These are phyloP conservation scores for Chaetorhynchus papuensis DNA, from an alignment of 2,113 vertebrate genomes.

Conservation along the genomic window DNA sequence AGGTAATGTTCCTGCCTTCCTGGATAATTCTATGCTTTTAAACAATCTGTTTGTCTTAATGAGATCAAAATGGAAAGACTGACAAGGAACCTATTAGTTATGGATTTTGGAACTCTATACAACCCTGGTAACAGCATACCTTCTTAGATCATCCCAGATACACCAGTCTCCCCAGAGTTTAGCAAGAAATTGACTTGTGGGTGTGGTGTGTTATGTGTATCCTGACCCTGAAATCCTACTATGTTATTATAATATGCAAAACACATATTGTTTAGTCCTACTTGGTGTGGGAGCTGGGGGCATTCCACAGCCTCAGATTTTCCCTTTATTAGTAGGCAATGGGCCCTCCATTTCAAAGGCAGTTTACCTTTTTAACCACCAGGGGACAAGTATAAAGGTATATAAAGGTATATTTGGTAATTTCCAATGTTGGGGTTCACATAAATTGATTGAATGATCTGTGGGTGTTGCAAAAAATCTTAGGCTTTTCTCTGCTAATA, in stretches of 20 bases:
- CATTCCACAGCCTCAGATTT: background rate
- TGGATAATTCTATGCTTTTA: background rate
- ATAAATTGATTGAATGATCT: background rate
- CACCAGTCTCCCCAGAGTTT: accelerated
- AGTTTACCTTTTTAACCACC: background rate
- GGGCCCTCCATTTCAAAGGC: background rate
- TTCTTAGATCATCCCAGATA: background rate
- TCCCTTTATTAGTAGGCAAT: no score
- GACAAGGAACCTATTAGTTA: background rate
- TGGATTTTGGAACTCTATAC: background rate
- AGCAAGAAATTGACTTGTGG: background rate
- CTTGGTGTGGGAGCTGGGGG: no score
- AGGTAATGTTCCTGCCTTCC: background rate
- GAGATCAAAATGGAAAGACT: background rate
- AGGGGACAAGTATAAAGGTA: background rate
- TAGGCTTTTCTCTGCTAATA: background rate
- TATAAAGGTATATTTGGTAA: background rate
- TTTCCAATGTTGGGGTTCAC: background rate
- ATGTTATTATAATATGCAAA: background rate
- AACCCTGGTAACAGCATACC: background rate
- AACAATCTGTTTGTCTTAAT: background rate
- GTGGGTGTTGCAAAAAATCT: background rate
- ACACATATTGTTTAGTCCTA: background rate
- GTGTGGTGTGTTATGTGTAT: background rate
- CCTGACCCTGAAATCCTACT: background rate